Evolutionary conservation across 2,113 vertebrate genomes (phyloP), one percentile per base, ranked within the genome.

Genomic region (Anoplopoma fimbria): DNA sequence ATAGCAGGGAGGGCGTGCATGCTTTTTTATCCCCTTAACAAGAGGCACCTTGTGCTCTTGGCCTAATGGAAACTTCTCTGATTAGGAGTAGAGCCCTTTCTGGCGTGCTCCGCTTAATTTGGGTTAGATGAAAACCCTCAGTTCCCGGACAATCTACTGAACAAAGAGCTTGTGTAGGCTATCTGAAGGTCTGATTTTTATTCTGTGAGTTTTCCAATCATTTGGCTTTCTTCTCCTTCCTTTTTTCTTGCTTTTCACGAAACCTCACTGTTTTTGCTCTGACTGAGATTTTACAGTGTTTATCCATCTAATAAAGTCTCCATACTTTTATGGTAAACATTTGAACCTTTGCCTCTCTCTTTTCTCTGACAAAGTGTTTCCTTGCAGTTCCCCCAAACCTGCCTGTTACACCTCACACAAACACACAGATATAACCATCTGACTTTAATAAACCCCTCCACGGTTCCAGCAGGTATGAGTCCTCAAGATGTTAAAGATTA

Each of bases 31-130:
- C 64, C 60, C 58, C 77, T 84, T 80, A 90, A 93, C 90, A 93
- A 94, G 90, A 87, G 88, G 81, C 58, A 91, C 82, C 88, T 93
- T 95, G 86, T 94, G 76, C 79, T 89, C 47, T 15, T 78, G 81
- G 78, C 71, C 82, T 82, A 45, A 85, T 90, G 86, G 92, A 94
- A 94, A 90, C 81, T 64, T 87, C 84, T 85, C 84, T 92, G 87
- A 87, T 93, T 89, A 85, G 87, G 55, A 84, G 55, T 83, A 75
- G 80, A 87, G 81, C 79, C 36, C 62, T 69, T 40, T 88, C 77
- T 90, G 84, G 65, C 73, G 15, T 62, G 75, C 71, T 36, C 69
- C 68, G 45, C 73, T 73, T 91, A 74, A 92, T 93, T 89, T 92
- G 72, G 83, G 53, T 93, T 84, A 78, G 63, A 87, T 89, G 85